Evolutionary conservation across 2,797 vertebrate species (phyloP), one percentile per base, ranked within the genome.

Genomic region (Macropus fuliginosus): DNA sequence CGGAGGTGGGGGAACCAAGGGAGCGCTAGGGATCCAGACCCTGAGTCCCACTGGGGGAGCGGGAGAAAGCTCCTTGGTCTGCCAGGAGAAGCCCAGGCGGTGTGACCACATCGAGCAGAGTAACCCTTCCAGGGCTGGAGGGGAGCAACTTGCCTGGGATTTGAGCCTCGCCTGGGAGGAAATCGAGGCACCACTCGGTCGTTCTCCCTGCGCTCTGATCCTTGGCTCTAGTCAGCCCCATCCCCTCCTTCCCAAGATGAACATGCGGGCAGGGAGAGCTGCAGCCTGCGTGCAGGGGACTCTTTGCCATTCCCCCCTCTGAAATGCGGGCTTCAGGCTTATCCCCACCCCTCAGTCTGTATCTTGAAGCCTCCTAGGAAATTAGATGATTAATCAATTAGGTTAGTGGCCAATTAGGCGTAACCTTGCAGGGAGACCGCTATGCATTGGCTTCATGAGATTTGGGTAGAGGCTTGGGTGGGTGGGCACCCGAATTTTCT

Each of bases 401-500:
- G 98, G 98, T 98, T 97, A 97, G 98, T 98, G 98, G 97, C 96
- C 97, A 98, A 97, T 98, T 98, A 98, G 97, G 97, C 98, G 95
- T 96, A 98, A 98, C 98, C 97, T 97, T 97, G 98, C 96, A 97
- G 97, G 91, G 98, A 98, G 98, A 98, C 98, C 98, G 98, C 98
- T 97, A 97, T 46, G 95, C 93, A 4, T 21, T 46, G 62, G 95
- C 87, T 97, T 16, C 91, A 24, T 94, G 94, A 95, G 97, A 59
- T 97, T 97, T 97, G 95, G 55, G 54, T 91, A 24, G 97, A 81
- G n/a, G n/a, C 18, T 46, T 21, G 96, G 94, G 95, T 97, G 93
- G 97, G 50, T 94, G 96, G 92, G 97, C 56, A 81, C 95, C 96
- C 98, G 50, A 96, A 16, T 97, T 97, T 96, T 57, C 93, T 95